Percentiles rank a stretch among this genome's conserved stretches.
phyloP scores from a whole-genome alignment of 2,888 invertebrate species.

The Zaprionus bogoriensis region DNA sequence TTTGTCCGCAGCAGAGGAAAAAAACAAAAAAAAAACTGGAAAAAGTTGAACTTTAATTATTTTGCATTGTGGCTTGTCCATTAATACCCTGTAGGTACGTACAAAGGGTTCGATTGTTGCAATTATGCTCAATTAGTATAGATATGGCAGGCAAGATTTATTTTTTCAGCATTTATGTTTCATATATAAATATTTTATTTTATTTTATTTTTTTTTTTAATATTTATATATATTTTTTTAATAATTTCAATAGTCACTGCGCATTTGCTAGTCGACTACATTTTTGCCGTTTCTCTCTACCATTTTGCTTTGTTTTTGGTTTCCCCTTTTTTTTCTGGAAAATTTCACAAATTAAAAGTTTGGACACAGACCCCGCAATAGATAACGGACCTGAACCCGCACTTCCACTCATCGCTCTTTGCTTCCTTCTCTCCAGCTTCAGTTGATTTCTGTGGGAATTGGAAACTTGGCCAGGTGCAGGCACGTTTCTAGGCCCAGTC shows the following conservation, averaged over 20 bases:
- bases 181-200: no score
- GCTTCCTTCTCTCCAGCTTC: no score
- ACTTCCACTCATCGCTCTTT: background rate
- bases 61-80: conserved; percentile 32
- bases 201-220: background rate
- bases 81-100: background rate
- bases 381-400: conserved; percentile 3
- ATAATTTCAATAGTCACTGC: background rate
- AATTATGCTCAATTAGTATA: background rate
- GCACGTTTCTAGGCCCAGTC: conserved; percentile 44
- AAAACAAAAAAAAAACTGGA: background rate
- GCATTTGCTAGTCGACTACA: background rate
- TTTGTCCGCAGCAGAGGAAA: background rate
- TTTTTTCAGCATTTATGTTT: background rate
- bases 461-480: conserved; percentile 7
- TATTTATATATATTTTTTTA: background rate
- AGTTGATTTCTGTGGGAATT: background rate
- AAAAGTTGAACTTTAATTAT: conserved; percentile 57
- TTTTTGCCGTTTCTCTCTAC: background rate
- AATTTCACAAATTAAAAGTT: conserved; percentile 60
- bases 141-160: no score
- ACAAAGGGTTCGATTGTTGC: background rate
- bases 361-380: conserved; percentile 20
- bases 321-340: conserved; percentile 4
- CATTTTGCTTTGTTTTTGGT: background rate